Evolutionary conservation across 1,140 invertebrate species (phyloP), one percentile per base, ranked within the genome.

Genomic region (Bombus waltoni): DNA sequence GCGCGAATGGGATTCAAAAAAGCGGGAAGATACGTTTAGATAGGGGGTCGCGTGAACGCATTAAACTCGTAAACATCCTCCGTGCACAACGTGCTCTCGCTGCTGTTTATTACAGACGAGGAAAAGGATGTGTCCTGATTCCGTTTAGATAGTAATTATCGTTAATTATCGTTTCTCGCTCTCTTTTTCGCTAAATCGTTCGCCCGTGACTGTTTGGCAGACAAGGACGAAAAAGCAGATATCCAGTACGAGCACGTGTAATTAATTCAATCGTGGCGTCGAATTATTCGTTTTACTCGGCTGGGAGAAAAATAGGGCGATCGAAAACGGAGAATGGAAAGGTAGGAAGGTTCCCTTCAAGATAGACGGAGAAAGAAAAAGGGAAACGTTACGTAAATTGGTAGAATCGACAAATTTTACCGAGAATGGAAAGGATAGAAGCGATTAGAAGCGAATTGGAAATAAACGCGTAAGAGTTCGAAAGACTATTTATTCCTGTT

Each of bases 21-120:
- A 28, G 11, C 5, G 3, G 3, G 32, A 44, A 85, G 81, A 90
- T 89, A 90, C 38, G 81, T 76, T 73, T 72, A 53, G 47, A 53
- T 53, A 53, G 18, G 18, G 18, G 6, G 65, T 18, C 40, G 47
- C 15, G 73, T 82, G 32, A 87, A 90, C 47, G 47, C 47, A 53
- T 53, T 53, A 53, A 87, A 44, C 68, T 81, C 62, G 40, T 89
- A 89, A 90, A 90, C 89, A 89, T 90, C 89, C 89, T 90, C 68
- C 40, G 44, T 32, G 25, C 62, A 62, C 62, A 68, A 68, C 40
- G 57, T 77, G 68, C 71, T 44, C 38, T 28, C 35, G 40, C 25
- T 71, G 25, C 18, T 42, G 18, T 42, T 10, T 1, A n/a, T 28
- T 18, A 71, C 53, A 59, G 53, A 44, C 35, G 68, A 72, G 68